phyloP scores from a whole-genome alignment of 2,113 vertebrate genomes.

The Chamaetylas fuelleborni region DNA sequence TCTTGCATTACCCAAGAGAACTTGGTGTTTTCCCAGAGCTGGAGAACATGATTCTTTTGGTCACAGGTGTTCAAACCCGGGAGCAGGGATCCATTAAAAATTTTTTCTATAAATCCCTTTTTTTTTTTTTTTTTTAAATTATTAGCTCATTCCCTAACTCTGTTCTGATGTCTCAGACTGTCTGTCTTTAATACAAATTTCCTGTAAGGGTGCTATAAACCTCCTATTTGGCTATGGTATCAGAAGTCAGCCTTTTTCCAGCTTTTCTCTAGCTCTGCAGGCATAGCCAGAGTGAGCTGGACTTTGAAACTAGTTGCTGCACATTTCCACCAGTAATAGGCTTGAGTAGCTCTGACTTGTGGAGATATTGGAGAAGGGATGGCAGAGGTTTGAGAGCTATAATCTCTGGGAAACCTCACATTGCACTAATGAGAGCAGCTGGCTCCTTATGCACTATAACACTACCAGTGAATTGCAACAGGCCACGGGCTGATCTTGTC shows the following conservation, averaged over 20 bases:
- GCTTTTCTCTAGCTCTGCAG: not conserved
- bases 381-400: not conserved
- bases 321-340: not conserved
- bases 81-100: not conserved
- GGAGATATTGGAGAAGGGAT: not conserved
- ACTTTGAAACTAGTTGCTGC: not conserved
- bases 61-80: not conserved
- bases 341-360: not conserved
- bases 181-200: not conserved
- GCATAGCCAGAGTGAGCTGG: not conserved
- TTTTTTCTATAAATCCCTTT: not conserved
- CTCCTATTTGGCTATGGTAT: not conserved
- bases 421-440: not conserved
- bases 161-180: not conserved
- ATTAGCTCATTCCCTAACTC: not conserved
- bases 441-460: not conserved
- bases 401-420: not conserved
- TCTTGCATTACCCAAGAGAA: not conserved
- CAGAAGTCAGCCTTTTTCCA: not conserved
- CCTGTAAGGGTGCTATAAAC: not conserved
- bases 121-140: not conserved
- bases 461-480: not conserved
- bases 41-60: not conserved
- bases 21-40: not conserved
- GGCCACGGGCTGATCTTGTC: not conserved